Evolutionary conservation across 2,113 vertebrate genomes (phyloP), one percentile per base, ranked within the genome.

Genomic region (Neolamprologus cancellatus): DNA sequence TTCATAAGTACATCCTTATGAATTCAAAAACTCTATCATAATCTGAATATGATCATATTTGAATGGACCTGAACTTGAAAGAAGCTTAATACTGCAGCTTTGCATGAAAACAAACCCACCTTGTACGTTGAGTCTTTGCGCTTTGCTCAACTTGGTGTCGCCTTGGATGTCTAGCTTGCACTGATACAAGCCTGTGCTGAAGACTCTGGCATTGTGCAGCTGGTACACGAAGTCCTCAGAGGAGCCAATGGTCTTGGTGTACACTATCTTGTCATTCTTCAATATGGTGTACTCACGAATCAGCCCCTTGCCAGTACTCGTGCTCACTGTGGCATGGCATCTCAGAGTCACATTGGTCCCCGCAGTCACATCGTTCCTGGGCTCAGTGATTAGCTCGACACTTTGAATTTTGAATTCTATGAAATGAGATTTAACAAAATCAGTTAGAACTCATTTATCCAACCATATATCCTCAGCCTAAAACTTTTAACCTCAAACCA

Each of bases 141-240:
- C 0, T 0, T 14, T 3, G 18, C 95, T 96, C 5, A 2, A 17
- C 25, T 0, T 1, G 1, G 4, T 1, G 12, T 53, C 17, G 5
- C 7, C 39, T 2, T 48, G 5, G 7, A 91, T 89, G 32, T 1
- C 69, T 8, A 96, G 53, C 5, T 6, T 7, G 78, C 96, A 97
- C 20, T n/a, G 71, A 64, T 96, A 96, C 8, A 13, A 94, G 32
- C 95, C 96, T 1, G 44, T 88, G 89, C 96, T 79, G 48, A 80
- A 89, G 17, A 93, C 90, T 57, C 93, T 88, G 82, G 83, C 93
- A 0, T 81, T 13, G 1, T 3, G 12, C 59, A 97, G 94, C 1
- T 0, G 32, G 89, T 94, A 93, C 7, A 74, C 8, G 0, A 88
- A 34, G 3, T 88, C 84, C 6, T 93, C 83, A 0, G 57, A 32